Percentiles rank a stretch among this genome's conserved stretches.
phyloP scores from a whole-genome alignment of 2,888 invertebrate genomes.

The Dendrolimus houi region DNA sequence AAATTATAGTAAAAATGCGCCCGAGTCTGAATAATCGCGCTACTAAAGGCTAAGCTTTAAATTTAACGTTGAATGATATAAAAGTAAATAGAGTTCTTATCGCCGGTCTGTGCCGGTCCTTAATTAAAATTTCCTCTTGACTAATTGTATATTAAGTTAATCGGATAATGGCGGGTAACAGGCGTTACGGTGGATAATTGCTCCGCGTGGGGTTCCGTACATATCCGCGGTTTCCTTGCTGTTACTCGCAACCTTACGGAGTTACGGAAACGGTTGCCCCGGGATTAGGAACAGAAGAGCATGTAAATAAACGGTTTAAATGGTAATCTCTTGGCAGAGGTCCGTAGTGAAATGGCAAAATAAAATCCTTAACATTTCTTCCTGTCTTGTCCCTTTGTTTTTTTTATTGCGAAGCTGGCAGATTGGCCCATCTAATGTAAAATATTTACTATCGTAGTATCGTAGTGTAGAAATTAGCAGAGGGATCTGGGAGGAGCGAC shows the following conservation, averaged over 20 bases:
- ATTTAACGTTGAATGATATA: no score
- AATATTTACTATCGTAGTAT: no score
- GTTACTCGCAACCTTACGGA: background rate
- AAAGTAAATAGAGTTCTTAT: background rate
- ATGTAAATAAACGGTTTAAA: constrained; percentile 12
- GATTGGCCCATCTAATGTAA: no score
- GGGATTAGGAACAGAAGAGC: constrained; percentile 29
- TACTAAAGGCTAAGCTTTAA: no score
- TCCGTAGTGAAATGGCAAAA: no score
- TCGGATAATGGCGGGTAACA: constrained; percentile 40
- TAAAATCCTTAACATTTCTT: no score
- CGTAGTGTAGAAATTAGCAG: no score
- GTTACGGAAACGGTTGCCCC: background rate
- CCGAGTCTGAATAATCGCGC: no score
- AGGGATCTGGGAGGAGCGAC: no score
- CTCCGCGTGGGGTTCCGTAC: constrained; percentile 22
- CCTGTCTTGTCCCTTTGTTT: no score
- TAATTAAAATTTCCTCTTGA: constrained; percentile 44
- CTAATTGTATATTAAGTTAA: constrained; percentile 50
- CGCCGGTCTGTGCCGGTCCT: constrained; percentile 12
- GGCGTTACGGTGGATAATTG: constrained; percentile 41
- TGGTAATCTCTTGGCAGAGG: background rate
- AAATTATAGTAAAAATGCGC: no score
- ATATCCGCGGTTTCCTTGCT: constrained; percentile 3
- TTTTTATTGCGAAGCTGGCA: no score